Evolutionary conservation across 53 echinoderm and acorn worm genomes (phyloP).

Genomic region (Paelopatides confundens): DNA sequence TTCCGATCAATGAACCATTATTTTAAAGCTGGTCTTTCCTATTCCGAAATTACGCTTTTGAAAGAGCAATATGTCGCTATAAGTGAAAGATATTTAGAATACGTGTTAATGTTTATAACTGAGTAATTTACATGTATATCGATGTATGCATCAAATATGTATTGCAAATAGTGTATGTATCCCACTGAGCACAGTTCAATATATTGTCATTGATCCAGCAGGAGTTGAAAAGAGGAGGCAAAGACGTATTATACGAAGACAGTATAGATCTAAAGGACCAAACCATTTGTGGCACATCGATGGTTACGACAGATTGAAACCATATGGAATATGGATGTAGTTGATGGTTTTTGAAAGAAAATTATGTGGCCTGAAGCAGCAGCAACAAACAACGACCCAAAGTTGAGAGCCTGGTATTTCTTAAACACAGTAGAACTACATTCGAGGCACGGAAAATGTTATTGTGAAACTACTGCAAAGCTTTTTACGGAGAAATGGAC

Average conservation of each 20-base stretch:
- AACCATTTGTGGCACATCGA: neutral
- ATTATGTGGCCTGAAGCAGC: conserved; percentile 69
- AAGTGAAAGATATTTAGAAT: conserved; percentile 48
- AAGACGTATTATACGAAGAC: neutral
- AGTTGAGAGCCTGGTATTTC: conserved; percentile 53
- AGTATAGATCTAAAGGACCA: neutral
- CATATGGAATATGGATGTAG: conserved; percentile 73
- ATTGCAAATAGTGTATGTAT: conserved; percentile 7
- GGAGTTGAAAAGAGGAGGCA: neutral
- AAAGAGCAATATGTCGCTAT: neutral
- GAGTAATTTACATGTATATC: conserved; percentile 38
- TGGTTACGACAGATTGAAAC: conserved; percentile 74
- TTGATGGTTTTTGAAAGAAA: conserved; percentile 77
- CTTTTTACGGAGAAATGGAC: conserved; percentile 54
- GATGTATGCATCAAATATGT: conserved; percentile 48
- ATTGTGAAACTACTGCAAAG: conserved; percentile 57
- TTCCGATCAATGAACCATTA: too few species aligned
- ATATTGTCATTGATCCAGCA: neutral
- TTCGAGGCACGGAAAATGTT: conserved; percentile 62
- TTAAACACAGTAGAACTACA: conserved; percentile 33
- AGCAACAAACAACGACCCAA: conserved; percentile 69
- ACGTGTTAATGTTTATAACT: conserved; percentile 2
- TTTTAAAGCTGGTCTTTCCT: too few species aligned
- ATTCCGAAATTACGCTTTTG: neutral
- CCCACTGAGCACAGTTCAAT: neutral